phyloP scores from a whole-genome alignment of 1,140 invertebrate genomes.

The Choristoneura fumiferana region DNA sequence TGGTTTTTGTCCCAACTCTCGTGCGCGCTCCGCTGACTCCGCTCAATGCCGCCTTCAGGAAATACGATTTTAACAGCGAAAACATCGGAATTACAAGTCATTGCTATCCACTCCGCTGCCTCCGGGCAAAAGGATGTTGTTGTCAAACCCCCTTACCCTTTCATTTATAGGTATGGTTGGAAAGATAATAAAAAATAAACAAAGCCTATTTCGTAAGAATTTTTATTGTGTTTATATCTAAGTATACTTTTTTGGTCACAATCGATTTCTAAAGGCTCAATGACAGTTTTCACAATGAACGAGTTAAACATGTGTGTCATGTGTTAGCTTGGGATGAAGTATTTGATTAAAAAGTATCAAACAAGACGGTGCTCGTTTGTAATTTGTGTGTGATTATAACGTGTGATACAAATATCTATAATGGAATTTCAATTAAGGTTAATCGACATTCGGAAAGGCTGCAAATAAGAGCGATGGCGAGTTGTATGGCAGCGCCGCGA shows the following conservation, averaged over 20 bases:
- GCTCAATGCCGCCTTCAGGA: constrained; percentile 66
- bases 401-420: constrained; percentile 47
- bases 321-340: not conserved
- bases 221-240: constrained; percentile 6
- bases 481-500: constrained; percentile 40
- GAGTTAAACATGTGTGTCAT: constrained; percentile 1
- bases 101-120: constrained; percentile 63
- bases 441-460: constrained; percentile 17
- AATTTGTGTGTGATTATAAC: constrained; percentile 28
- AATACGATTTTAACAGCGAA: constrained; percentile 76
- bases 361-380: not conserved
- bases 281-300: constrained; percentile 7
- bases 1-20: constrained; percentile 55
- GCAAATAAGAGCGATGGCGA: constrained; percentile 40
- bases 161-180: constrained; percentile 30
- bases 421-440: constrained; percentile 23
- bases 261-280: constrained; percentile 8
- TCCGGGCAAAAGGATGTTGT: constrained; percentile 66
- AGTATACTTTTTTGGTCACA: not conserved
- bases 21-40: constrained; percentile 55
- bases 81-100: constrained; percentile 74
- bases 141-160: constrained; percentile 63
- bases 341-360: constrained; percentile 5
- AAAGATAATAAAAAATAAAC: constrained; percentile 2
- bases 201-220: constrained; percentile 15